A percentile compares a stretch with the other conserved stretches of the same genome.
Evolutionary conservation across 2,888 invertebrate genomes (phyloP).

Genomic region (Microctonus hyperodae): DNA sequence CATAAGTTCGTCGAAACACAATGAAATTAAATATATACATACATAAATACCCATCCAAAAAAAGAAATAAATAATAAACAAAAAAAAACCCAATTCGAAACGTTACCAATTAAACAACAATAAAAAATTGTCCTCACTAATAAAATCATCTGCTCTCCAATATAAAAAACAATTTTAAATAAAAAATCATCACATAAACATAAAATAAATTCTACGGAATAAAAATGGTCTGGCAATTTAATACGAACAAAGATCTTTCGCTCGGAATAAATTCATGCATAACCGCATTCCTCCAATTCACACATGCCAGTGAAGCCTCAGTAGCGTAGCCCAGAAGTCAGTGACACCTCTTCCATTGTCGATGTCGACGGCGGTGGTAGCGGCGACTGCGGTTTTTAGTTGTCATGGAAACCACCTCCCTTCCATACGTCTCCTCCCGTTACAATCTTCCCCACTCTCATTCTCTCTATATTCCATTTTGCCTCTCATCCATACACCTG

Average conservation of each 20-base stretch:
- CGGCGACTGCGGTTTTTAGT: constrained; percentile 58
- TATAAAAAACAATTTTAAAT: too few relatives aligned
- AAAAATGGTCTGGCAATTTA: background rate
- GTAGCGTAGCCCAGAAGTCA: constrained; percentile 57
- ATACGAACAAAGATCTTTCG: background rate
- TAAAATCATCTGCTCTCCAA: too few relatives aligned
- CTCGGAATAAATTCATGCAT: background rate
- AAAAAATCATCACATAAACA: too few relatives aligned
- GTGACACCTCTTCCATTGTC: constrained; percentile 62
- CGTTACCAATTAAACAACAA: background rate
- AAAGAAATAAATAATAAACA: too few relatives aligned
- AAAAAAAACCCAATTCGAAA: background rate
- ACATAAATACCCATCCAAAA: too few relatives aligned
- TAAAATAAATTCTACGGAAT: too few relatives aligned
- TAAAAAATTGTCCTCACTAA: too few relatives aligned
- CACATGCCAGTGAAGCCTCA: constrained; percentile 20
- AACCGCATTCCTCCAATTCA: constrained; percentile 1
- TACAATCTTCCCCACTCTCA: constrained; percentile 27
- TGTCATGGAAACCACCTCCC: constrained; percentile 59
- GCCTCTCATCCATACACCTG: constrained; percentile 31
- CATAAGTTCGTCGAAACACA: constrained; percentile 12
- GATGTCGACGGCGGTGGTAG: constrained; percentile 49
- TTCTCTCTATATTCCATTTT: constrained; percentile 34
- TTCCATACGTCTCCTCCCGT: constrained; percentile 32
- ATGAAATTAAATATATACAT: constrained; percentile 7